phyloP scores from a whole-genome alignment of 2,888 invertebrate genomes.

The Ectropis crepuscularia region DNA sequence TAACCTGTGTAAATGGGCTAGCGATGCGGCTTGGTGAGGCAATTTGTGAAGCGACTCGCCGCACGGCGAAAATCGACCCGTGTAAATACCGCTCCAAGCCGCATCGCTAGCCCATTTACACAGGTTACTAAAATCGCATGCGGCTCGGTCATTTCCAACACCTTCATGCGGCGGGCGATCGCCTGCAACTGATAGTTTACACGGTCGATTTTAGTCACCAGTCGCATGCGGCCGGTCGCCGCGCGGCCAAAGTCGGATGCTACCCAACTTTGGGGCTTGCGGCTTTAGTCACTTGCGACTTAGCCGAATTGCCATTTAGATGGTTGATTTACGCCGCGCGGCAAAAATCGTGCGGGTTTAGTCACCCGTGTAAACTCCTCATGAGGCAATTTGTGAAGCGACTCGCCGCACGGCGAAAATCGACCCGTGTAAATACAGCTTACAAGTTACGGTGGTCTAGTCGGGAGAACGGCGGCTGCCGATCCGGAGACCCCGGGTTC shows the following conservation, averaged over 20 bases:
- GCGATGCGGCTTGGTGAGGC: conserved; percentile 49
- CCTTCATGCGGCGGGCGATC: conserved; percentile 30
- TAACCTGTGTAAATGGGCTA: conserved; percentile 53
- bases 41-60: conserved; percentile 46
- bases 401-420: conserved; percentile 55
- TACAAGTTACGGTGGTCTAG: too few species aligned
- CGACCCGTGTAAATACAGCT: conserved; percentile 53
- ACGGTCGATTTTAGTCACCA: conserved; percentile 46
- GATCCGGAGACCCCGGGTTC: too few species aligned
- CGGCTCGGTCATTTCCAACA: conserved; percentile 51
- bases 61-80: conserved; percentile 57
- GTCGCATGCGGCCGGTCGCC: conserved; percentile 52
- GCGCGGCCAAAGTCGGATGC: conserved; percentile 53
- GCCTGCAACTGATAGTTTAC: conserved; percentile 41
- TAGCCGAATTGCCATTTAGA: conserved; percentile 54
- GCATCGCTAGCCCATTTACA: conserved; percentile 54
- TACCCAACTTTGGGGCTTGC: conserved; percentile 55
- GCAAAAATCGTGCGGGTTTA: conserved; percentile 52
- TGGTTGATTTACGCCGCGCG: conserved; percentile 47
- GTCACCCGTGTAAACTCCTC: conserved; percentile 53
- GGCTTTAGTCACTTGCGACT: conserved; percentile 52
- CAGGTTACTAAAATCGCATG: conserved; percentile 55
- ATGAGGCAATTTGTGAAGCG: conserved; percentile 44
- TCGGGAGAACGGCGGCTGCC: too few species aligned
- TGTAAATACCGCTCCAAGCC: conserved; percentile 49